phyloP scores from a whole-genome alignment of 2,888 invertebrate genomes.

The Theretra japonica region DNA sequence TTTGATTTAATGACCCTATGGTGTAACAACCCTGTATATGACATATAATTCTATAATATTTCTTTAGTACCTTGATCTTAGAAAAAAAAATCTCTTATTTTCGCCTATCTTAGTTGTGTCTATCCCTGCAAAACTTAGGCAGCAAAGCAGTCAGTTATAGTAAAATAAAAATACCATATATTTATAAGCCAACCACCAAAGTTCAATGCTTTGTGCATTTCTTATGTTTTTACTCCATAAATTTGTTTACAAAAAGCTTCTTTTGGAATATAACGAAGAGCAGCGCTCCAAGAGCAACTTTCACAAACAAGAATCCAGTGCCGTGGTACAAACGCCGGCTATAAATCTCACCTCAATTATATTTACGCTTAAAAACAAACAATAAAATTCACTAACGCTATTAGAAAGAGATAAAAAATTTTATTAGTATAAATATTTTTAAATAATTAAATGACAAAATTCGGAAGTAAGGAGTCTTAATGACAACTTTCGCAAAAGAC shows the following conservation, averaged over 20 bases:
- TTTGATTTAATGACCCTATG: too few species aligned
- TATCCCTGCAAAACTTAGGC: too few species aligned
- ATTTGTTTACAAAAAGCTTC: background rate
- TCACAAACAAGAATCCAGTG: conserved; percentile 18
- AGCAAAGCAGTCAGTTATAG: too few species aligned
- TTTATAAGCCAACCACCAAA: background rate
- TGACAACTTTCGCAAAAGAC: background rate
- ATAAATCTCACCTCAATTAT: background rate
- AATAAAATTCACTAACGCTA: background rate
- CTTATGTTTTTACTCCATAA: background rate
- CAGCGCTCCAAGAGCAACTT: conserved; percentile 1
- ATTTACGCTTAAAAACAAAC: background rate
- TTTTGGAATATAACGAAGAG: background rate
- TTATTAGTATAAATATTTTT: background rate
- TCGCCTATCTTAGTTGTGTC: too few species aligned
- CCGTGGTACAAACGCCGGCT: background rate
- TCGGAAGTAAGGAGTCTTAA: background rate
- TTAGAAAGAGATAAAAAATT: background rate
- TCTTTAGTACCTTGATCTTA: too few species aligned
- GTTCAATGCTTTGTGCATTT: background rate
- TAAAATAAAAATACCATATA: too few species aligned
- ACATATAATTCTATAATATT: too few species aligned
- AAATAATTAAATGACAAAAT: too few species aligned
- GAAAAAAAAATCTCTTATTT: too few species aligned
- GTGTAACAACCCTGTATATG: too few species aligned